Base-by-base conservation (phyloP, 1,140 invertebrate genomes). In the Mylabris phalerata region DNA sequence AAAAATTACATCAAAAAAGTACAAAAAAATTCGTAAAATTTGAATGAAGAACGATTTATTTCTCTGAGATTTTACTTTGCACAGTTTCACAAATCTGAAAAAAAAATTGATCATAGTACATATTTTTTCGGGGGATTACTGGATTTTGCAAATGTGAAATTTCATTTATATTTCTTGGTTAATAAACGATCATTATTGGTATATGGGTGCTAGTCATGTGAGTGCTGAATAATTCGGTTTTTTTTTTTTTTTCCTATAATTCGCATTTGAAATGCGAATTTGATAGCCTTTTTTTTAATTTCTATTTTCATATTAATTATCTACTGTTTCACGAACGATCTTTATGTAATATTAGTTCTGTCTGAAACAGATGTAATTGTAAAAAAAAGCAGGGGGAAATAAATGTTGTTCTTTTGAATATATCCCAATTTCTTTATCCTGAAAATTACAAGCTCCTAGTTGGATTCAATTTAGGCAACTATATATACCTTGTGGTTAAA, bases 1-100 rank as follows among this genome's bases (percentile, higher is more conserved):
- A 42, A 42, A 4, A 42, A 67, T 67, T 69, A 65, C 63, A 73
- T 70, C 67, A 65, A 65, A 67, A 69, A 65, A 65, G 52, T 57
- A 63, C 59, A 71, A 72, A 72, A 72, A 72, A 72, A 72, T 70
- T 61, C 59, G 67, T 61, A 71, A 72, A 71, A 70, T 32, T 47
- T 50, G 61, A 69, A 65, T 63, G 57, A 55, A 38, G 68, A 64
- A 68, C 68, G 63, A 66, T 60, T 63, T 65, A 61, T 65, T 67
- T 65, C 65, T 66, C 58, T 32, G 32, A 32, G 7, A 32, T 32
- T 32, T 32, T 7, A 32, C 32, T 5, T 32, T 32, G 7, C 4
- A 32, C 3, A 32, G 32, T 19, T 19, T 19, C 19, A 19, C 19
- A 32, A 32, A 32, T 32, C 32, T 32, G 7, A 32, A 5, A 32